phyloP scores from a whole-genome alignment of 1,140 invertebrate species.

The Matsumurasca onukii region DNA sequence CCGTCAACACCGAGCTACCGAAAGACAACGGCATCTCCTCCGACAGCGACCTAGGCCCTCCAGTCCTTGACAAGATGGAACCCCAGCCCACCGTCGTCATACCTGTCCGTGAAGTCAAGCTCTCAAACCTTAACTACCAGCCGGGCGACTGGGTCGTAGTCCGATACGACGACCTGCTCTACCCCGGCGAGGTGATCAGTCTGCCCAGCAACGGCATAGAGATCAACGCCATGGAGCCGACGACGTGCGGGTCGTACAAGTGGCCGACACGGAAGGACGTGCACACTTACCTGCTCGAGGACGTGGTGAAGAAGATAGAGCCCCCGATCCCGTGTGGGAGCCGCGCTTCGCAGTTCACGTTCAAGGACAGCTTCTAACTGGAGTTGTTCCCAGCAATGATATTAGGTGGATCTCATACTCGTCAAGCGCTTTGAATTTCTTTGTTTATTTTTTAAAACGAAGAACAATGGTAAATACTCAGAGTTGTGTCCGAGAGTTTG shows the following conservation, averaged over 20 bases:
- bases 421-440: too few species aligned
- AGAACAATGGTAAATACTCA: too few species aligned
- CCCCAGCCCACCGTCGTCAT: too few species aligned
- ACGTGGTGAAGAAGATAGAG: conserved; percentile 17
- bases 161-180: conserved; percentile 7
- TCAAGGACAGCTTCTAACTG: conserved; percentile 21
- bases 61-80: neutral
- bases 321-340: conserved; percentile 12
- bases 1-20: neutral
- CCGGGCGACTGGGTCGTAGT: conserved; percentile 13
- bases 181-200: conserved; percentile 10
- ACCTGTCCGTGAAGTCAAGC: neutral
- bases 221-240: conserved; percentile 18
- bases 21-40: neutral
- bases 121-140: neutral
- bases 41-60: too few species aligned
- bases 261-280: conserved; percentile 18
- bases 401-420: too few species aligned
- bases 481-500: too few species aligned
- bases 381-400: too few species aligned
- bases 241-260: conserved; percentile 17
- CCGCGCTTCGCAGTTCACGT: conserved; percentile 10
- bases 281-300: conserved; percentile 14
- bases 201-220: conserved; percentile 9
- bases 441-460: too few species aligned